Evolutionary conservation across 1,140 invertebrate genomes (phyloP).

Genomic region (Coptotermes formosanus): DNA sequence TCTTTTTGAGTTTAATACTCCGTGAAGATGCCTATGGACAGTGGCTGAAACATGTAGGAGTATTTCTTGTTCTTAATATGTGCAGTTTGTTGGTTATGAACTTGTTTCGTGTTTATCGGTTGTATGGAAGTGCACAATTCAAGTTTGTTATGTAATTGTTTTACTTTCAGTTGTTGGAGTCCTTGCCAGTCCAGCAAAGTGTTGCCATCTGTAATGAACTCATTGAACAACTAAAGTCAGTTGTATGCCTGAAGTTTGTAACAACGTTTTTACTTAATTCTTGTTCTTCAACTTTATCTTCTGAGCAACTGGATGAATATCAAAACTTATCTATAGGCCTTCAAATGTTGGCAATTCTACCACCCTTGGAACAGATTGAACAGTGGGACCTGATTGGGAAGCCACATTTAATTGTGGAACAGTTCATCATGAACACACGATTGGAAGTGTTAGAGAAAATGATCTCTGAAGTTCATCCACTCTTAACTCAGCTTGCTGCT

Average conservation of each 20-base stretch:
- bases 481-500: neutral
- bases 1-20: too few species aligned
- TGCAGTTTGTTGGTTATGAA: too few species aligned
- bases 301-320: conserved; percentile 50
- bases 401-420: conserved; percentile 69
- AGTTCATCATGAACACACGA: conserved; percentile 73
- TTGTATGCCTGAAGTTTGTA: conserved; percentile 60
- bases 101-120: too few species aligned
- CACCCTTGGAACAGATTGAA: conserved; percentile 51
- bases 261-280: conserved; percentile 57
- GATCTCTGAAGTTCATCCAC: conserved; percentile 43
- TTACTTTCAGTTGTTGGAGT: conserved; percentile 49
- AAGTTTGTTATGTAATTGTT: neutral
- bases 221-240: conserved; percentile 59
- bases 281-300: conserved; percentile 35
- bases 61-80: too few species aligned
- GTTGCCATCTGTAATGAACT: conserved; percentile 60
- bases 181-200: conserved; percentile 53
- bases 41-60: too few species aligned
- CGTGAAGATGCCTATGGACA: too few species aligned
- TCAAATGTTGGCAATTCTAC: conserved; percentile 60
- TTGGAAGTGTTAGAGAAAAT: conserved; percentile 63
- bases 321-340: conserved; percentile 57
- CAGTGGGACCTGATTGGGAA: conserved; percentile 64
- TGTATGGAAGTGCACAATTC: too few species aligned